phyloP scores from a whole-genome alignment of 2,113 vertebrate species.

The Epinephelus moara region DNA sequence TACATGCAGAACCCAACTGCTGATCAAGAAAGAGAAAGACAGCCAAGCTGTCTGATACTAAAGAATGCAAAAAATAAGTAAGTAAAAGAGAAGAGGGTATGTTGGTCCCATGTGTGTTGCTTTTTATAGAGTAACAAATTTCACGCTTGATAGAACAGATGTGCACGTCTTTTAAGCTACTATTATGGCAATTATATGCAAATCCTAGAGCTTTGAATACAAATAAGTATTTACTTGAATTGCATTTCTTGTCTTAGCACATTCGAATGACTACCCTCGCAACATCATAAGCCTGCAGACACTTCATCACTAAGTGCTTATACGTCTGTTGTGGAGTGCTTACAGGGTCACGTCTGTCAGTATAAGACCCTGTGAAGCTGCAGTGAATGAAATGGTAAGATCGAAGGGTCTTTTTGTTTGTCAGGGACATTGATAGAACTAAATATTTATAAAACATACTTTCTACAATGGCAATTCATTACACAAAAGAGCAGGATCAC shows the following conservation, averaged over 20 bases:
- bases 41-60: not conserved
- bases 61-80: not conserved
- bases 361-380: not conserved
- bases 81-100: not conserved
- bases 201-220: constrained; percentile 55
- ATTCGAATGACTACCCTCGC: constrained; percentile 1
- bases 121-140: constrained; percentile 34
- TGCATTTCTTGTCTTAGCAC: constrained; percentile 31
- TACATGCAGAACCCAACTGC: not conserved
- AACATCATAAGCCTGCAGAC: constrained; percentile 16
- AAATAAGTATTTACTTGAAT: constrained; percentile 55
- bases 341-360: not conserved
- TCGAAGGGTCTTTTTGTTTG: not conserved
- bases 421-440: not conserved
- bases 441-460: not conserved
- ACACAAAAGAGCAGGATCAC: not conserved
- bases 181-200: constrained; percentile 57
- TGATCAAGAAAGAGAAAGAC: not conserved
- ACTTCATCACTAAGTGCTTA: constrained; percentile 25
- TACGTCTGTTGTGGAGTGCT: constrained; percentile 1
- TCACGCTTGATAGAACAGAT: constrained; percentile 42
- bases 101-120: constrained; percentile 11
- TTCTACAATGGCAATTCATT: not conserved
- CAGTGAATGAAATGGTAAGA: not conserved
- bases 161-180: constrained; percentile 8